Base-by-base conservation (phyloP, 2,797 vertebrate species). In the Pseudomugil tenellus region DNA sequence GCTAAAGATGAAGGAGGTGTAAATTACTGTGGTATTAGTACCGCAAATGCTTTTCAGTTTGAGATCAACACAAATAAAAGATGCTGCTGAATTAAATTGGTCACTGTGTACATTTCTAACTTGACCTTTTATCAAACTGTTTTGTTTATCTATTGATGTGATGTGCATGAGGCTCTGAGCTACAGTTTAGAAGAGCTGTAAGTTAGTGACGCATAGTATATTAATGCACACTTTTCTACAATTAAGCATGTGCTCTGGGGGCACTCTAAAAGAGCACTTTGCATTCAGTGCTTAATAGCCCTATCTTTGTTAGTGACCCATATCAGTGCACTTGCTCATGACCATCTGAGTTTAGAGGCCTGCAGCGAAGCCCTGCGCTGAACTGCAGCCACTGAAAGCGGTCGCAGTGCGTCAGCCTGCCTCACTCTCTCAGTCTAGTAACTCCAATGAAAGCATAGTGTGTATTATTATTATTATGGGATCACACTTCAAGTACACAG, bases 171-270 rank as follows among this genome's bases (percentile, higher is more conserved):
- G 39, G 58, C 78, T 82, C 63, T 31, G 72, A 84, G 82, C 76
- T 25, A 46, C 14, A 31, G 68, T 72, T 71, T n/a, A 67, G 86
- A 80, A 66, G 29, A 59, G 61, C 55, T 56, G 48, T 60, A 68
- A 82, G 84, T 80, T 76, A 84, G 69, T 49, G 41, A 43, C 34
- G 76, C 77, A 59, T 57, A 23, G 75, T 78, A 80, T 86, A 91
- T 83, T 46, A 89, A 86, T 78, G 73, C n/a, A 39, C 83, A 81
- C 79, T 89, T 89, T 67, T 70, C 64, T 81, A 63, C 76, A 67
- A 91, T 91, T 87, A 89, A 77, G 76, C 76, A 65, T 65, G 63
- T 63, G 70, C 79, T 83, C 76, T 41, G 6, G 80, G 84, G 84
- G 75, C 82, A 74, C 79, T 86, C 61, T 3, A 58, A 71, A 68